These are phyloP conservation scores for Lucinisca nassula DNA, from an alignment of 2,888 invertebrate species.

Conservation along the genomic window DNA sequence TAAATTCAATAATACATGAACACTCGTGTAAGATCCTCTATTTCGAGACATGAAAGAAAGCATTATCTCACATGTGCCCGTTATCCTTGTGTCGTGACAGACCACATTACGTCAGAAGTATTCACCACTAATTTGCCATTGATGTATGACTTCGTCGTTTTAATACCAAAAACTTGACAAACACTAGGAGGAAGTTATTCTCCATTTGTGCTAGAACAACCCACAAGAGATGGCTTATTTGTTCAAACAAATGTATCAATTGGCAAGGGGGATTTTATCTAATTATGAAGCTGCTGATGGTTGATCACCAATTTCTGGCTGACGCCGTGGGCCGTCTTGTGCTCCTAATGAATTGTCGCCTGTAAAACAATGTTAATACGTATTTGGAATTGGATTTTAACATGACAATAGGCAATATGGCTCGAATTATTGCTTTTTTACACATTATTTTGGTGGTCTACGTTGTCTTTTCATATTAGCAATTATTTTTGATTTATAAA, in stretches of 20 bases:
- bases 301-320: neutral
- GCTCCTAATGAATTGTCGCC: neutral
- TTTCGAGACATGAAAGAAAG: too few species aligned
- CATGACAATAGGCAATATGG: neutral
- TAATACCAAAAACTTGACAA: neutral
- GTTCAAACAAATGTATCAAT: constrained; percentile 1
- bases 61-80: too few species aligned
- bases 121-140: neutral
- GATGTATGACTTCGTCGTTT: neutral
- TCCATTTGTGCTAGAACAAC: neutral
- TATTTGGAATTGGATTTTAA: neutral
- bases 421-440: neutral
- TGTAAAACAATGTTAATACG: neutral
- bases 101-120: neutral
- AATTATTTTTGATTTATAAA: too few species aligned
- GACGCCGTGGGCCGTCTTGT: neutral
- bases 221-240: neutral
- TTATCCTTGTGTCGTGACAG: too few species aligned
- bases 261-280: neutral
- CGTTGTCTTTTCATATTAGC: too few species aligned
- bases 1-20: too few species aligned
- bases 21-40: too few species aligned
- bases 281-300: neutral
- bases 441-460: neutral
- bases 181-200: neutral